Conservation (phyloP, 2,888 invertebrate species). For the Phengaris alcon region DNA sequence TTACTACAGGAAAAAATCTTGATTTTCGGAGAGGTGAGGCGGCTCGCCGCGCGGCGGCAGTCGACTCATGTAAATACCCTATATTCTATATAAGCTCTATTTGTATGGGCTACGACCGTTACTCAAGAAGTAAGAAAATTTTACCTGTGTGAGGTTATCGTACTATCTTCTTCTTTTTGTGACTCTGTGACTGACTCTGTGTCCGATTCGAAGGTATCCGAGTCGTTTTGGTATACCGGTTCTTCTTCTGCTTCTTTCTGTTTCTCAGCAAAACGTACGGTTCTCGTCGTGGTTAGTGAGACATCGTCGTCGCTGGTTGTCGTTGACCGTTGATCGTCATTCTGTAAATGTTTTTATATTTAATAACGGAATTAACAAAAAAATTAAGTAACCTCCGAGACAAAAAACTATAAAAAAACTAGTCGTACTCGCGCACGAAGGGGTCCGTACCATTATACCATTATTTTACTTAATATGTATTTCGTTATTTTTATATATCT, state of each 20-base stretch:
- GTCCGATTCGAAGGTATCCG: constrained; percentile 43
- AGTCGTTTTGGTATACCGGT: constrained; percentile 44
- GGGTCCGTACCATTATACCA: too few species aligned
- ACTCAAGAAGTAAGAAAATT: not conserved
- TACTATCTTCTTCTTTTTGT: constrained; percentile 51
- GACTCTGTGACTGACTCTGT: constrained; percentile 42
- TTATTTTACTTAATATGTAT: too few species aligned
- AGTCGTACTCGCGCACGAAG: too few species aligned
- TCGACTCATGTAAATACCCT: too few species aligned
- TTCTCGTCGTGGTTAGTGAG: constrained; percentile 79
- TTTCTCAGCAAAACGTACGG: constrained; percentile 83
- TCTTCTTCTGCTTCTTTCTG: constrained; percentile 63
- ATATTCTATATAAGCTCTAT: too few species aligned
- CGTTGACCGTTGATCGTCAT: constrained; percentile 66
- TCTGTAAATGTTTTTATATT: constrained; percentile 44
- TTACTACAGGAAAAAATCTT: too few species aligned
- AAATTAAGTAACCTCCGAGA: too few species aligned
- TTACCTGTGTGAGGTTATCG: constrained; percentile 52
- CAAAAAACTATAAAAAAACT: too few species aligned
- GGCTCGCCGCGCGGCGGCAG: too few species aligned
- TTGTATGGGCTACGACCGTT: too few species aligned
- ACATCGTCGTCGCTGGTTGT: constrained; percentile 78
- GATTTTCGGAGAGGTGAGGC: too few species aligned
- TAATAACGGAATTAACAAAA: not conserved
- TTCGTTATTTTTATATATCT: too few species aligned